Percentiles rank a stretch among this genome's conserved stretches.
Evolutionary conservation across 2,888 invertebrate genomes (phyloP).

Genomic region (Phoenoteleia sp.): DNA sequence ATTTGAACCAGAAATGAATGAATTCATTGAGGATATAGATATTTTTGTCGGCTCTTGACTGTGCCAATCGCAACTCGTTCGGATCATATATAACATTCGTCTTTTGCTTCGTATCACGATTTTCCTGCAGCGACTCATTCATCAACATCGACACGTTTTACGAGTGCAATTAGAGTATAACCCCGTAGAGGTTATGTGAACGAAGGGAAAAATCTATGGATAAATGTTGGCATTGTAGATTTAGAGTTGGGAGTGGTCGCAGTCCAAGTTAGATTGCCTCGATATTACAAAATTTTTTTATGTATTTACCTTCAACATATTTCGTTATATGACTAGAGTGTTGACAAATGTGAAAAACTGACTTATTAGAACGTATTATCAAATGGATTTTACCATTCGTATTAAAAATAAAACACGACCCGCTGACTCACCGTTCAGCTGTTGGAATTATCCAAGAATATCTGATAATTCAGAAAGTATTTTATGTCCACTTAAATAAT

Average conservation of each 20-base stretch:
- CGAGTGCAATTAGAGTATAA: conserved; percentile 30
- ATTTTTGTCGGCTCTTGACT: conserved; percentile 15
- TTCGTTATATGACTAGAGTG: too few relatives aligned
- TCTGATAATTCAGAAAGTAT: too few relatives aligned
- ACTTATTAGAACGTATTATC: too few relatives aligned
- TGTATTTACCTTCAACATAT: too few relatives aligned
- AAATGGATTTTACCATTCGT: too few relatives aligned
- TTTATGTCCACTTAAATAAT: neutral
- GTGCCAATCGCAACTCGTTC: conserved; percentile 21
- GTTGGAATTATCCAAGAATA: too few relatives aligned
- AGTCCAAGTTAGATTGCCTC: neutral
- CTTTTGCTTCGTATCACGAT: conserved; percentile 27
- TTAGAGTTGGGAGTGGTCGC: neutral
- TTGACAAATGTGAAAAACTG: too few relatives aligned
- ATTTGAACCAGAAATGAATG: conserved; percentile 51
- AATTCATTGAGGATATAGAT: conserved; percentile 37
- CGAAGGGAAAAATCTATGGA: conserved; percentile 19
- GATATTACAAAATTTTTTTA: neutral
- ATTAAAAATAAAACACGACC: too few relatives aligned
- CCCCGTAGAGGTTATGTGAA: conserved; percentile 2
- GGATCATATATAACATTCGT: conserved; percentile 34
- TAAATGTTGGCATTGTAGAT: neutral
- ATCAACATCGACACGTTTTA: conserved; percentile 46
- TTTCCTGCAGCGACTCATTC: conserved; percentile 29
- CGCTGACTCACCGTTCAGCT: too few relatives aligned